Evolutionary conservation across 2,797 vertebrate genomes (phyloP).

Genomic region (Gymnocypris eckloni): DNA sequence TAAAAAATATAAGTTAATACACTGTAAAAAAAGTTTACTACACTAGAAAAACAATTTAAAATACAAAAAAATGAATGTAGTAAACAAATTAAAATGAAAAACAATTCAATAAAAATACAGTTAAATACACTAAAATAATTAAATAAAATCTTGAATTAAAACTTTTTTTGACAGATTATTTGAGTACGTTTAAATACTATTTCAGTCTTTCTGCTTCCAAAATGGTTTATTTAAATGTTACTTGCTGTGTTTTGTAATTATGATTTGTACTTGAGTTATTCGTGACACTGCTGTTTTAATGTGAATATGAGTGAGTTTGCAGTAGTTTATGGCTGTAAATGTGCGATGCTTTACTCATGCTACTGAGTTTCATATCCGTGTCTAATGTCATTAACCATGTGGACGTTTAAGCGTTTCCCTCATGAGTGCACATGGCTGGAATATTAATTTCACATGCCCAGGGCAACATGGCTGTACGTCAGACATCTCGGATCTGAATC

Average conservation of each 20-base stretch:
- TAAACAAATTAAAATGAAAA: too few relatives aligned
- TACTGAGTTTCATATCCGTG: conserved; percentile 33
- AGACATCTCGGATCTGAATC: conserved; percentile 72
- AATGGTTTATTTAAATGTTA: not conserved
- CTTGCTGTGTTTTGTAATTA: not conserved
- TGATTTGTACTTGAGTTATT: not conserved
- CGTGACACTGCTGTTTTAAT: not conserved
- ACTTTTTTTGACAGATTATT: not conserved
- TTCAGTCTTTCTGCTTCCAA: not conserved
- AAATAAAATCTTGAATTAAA: too few relatives aligned
- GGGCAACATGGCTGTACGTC: conserved; percentile 68
- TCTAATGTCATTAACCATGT: conserved; percentile 64
- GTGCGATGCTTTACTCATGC: not conserved
- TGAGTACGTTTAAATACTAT: not conserved
- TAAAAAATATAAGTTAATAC: too few relatives aligned
- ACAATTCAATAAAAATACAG: not conserved
- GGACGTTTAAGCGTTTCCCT: conserved; percentile 64
- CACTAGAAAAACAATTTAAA: too few relatives aligned
- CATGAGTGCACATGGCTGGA: conserved; percentile 72
- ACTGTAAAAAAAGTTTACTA: too few relatives aligned
- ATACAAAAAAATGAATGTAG: too few relatives aligned
- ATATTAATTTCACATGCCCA: conserved; percentile 65
- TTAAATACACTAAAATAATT: too few relatives aligned
- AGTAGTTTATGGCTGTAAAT: not conserved
- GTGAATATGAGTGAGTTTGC: not conserved